Base-by-base conservation (phyloP, 92 coral and sea anemone genomes). In the Virgularia gustaviana region DNA sequence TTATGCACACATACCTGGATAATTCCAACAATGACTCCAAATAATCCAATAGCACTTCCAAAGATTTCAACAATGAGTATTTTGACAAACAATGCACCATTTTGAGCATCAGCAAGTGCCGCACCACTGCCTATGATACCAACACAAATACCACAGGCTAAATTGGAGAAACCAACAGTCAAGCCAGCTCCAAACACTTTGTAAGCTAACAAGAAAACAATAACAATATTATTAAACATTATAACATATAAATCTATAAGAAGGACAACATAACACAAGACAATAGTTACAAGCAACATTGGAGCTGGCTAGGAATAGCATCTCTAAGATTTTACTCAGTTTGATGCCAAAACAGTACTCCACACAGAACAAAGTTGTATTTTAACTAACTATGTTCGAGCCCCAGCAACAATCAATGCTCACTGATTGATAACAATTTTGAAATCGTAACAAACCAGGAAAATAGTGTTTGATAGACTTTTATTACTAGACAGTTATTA, bases 51-150 rank as follows among this genome's bases (percentile, higher is more conserved):
- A 44, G 91, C 98, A 85, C 98, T 92, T 36, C 96, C 98, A 85
- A 92, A 92, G 79, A 92, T 92, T 75, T 92, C 98, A 41, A 89
- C 96, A 73, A 92, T 87, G 72, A 92, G 79, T 57, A 92, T 90
- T 95, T 92, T 92, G 39, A 92, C 98, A 87, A 92, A 92, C 67
- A 92, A 80, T 10, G 98, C 83, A 4, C 88, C 83, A 87, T 83
- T 92, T 63, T 92, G 98, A 6, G 98, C 96, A 79, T 92, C 98
- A 44, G 96, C 98, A 24, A 92, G 65, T 13, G 98, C 98, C 42
- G 98, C 96, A 18, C 98, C 98, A 89, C 98, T 92, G 63, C 98
- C 98, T 16, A 92, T 96, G 49, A 92, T 86, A 10, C 98, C 98
- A 52, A 92, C 98, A 87, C 96, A 92, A 38, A 92, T 77, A 36